Conservation (phyloP, 2,113 vertebrate species). For the Tiliqua scincoides region DNA sequence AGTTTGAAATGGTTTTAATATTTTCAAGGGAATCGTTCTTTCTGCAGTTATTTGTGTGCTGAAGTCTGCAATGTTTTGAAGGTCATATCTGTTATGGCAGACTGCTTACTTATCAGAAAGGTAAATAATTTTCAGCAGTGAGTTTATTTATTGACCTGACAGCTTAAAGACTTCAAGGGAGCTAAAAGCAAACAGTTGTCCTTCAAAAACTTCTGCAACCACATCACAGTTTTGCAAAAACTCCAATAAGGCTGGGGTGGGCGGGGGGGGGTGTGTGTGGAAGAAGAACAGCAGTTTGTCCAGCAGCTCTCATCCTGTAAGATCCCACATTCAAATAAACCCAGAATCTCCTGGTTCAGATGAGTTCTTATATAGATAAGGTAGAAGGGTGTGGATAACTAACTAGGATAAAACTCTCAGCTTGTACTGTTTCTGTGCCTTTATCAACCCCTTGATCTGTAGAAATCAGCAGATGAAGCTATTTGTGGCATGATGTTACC, state of each 20-base stretch:
- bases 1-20: not conserved
- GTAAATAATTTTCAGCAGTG: not conserved
- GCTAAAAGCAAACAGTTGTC: slow-evolving; percentile 25
- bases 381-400: too few species aligned
- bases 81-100: slow-evolving; percentile 1
- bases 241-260: not conserved
- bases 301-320: slow-evolving; percentile 7
- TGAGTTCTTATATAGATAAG: too few species aligned
- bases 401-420: not conserved
- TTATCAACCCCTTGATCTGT: not conserved
- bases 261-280: too few species aligned
- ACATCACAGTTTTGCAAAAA: slow-evolving; percentile 19
- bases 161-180: slow-evolving; percentile 35
- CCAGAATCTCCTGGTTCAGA: not conserved
- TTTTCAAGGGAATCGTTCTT: not conserved
- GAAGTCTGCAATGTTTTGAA: slow-evolving; percentile 14
- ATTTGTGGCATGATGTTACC: not conserved
- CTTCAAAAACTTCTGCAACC: slow-evolving; percentile 37
- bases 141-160: slow-evolving; percentile 27
- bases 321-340: not conserved
- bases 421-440: not conserved
- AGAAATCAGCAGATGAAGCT: not conserved
- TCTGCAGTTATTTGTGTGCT: not conserved
- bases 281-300: slow-evolving; percentile 18
- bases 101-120: slow-evolving; percentile 34